A percentile compares a stretch with the other conserved stretches of the same genome.
Evolutionary conservation across 2,113 vertebrate genomes (phyloP).

Genomic region (Gallinago media): DNA sequence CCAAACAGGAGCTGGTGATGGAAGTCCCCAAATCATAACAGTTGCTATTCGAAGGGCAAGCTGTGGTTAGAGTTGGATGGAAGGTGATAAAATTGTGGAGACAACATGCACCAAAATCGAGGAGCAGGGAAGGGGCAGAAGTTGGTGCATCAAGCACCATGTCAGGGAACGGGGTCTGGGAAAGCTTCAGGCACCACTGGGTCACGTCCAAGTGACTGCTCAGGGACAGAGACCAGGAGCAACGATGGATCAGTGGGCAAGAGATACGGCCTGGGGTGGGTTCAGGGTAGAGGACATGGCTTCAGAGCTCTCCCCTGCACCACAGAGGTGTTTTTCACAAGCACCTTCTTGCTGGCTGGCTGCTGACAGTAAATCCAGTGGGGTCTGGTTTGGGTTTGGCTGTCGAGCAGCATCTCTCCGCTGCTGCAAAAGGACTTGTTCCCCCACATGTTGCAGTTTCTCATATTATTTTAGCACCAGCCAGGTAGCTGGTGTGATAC

Average conservation of each 20-base stretch:
- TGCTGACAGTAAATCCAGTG: neutral
- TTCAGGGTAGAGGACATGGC: neutral
- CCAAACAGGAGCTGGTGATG: neutral
- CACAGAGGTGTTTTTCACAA: neutral
- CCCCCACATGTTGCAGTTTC: neutral
- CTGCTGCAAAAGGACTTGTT: neutral
- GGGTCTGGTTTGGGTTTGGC: neutral
- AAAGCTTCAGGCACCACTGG: neutral
- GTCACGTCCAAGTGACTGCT: neutral
- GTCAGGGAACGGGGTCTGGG: neutral
- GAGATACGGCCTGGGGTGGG: accelerated
- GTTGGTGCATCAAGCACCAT: accelerated
- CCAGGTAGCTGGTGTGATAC: neutral
- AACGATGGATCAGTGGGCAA: neutral
- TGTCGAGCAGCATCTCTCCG: neutral
- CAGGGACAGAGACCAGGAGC: neutral
- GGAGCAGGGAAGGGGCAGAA: neutral
- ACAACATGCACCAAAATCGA: neutral
- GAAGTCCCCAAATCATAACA: neutral
- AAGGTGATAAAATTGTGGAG: neutral
- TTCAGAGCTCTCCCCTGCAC: neutral
- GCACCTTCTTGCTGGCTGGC: neutral
- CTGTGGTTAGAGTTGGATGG: neutral
- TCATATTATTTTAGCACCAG: neutral
- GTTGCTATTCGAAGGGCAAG: neutral